Conservation (phyloP, 1,140 invertebrate genomes). For the Pemphigus obesinymphae region DNA sequence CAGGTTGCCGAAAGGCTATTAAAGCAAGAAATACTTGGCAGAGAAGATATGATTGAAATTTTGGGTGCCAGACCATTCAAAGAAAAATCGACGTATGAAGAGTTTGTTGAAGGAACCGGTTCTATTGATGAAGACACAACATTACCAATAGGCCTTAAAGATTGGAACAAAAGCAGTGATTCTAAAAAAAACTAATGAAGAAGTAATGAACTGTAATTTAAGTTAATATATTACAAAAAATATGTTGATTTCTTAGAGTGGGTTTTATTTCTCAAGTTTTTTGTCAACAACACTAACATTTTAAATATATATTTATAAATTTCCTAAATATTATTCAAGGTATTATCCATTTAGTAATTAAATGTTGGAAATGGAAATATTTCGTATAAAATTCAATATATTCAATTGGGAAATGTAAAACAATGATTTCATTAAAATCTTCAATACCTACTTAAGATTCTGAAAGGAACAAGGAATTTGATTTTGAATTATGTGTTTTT, state of each 20-base stretch:
- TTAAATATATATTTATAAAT: too few species aligned
- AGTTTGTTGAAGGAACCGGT: constrained; percentile 98
- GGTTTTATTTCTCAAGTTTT: too few species aligned
- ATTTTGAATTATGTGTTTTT: too few species aligned
- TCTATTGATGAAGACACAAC: constrained; percentile 94
- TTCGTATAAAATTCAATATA: too few species aligned
- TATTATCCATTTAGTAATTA: too few species aligned
- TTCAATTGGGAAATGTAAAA: too few species aligned
- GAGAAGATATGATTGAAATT: constrained; percentile 97
- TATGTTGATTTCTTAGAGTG: background rate
- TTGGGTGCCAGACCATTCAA: constrained; percentile 91
- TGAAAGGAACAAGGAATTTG: too few species aligned
- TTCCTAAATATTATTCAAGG: too few species aligned
- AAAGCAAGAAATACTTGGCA: constrained; percentile 90
- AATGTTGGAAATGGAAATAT: too few species aligned
- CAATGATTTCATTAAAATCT: too few species aligned
- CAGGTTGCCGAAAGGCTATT: constrained; percentile 90
- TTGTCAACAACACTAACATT: too few species aligned
- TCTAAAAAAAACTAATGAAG: constrained; percentile 4
- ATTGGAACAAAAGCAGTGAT: constrained; percentile 77
- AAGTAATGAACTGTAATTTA: background rate
- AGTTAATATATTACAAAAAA: background rate
- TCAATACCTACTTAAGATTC: too few species aligned
- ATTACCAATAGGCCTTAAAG: constrained; percentile 90
- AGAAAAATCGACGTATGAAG: constrained; percentile 98